Evolutionary conservation across 1,140 invertebrate genomes (phyloP).

Genomic region (Lerema accius): DNA sequence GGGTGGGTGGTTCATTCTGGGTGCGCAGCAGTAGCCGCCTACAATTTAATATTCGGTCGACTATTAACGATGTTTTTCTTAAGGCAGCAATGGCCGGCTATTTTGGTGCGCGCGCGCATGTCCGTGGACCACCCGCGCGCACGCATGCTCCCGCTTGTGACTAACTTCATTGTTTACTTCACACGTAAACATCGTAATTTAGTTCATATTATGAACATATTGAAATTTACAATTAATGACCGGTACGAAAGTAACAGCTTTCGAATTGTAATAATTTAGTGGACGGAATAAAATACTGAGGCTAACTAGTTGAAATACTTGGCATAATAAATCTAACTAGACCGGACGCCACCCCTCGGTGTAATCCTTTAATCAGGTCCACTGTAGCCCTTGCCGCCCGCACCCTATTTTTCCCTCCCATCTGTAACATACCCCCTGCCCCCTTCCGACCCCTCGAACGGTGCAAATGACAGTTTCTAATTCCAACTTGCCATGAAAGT

Average conservation of each 20-base stretch:
- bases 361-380: conserved; percentile 81
- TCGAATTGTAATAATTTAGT: conserved; percentile 13
- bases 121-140: conserved; percentile 57
- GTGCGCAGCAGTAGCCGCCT: conserved; percentile 65
- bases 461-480: conserved; percentile 84
- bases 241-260: no score
- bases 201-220: no score
- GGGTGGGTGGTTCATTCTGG: conserved; percentile 68
- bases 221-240: conserved; percentile 3
- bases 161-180: conserved; percentile 60
- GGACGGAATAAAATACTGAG: conserved; percentile 42
- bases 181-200: conserved; percentile 44
- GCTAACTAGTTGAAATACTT: conserved; percentile 79
- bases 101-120: conserved; percentile 58
- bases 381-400: conserved; percentile 69
- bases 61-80: conserved; percentile 78
- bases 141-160: conserved; percentile 26
- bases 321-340: conserved; percentile 79
- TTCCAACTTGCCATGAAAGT: conserved; percentile 83
- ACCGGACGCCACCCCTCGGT: conserved; percentile 70
- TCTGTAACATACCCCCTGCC: conserved; percentile 56
- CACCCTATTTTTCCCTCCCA: conserved; percentile 79
- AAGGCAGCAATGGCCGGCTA: conserved; percentile 60
- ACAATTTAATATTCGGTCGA: conserved; percentile 69
- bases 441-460: conserved; percentile 67